These are phyloP conservation scores for Puma concolor DNA, from an alignment of 2,113 vertebrate species.

Conservation along the genomic window DNA sequence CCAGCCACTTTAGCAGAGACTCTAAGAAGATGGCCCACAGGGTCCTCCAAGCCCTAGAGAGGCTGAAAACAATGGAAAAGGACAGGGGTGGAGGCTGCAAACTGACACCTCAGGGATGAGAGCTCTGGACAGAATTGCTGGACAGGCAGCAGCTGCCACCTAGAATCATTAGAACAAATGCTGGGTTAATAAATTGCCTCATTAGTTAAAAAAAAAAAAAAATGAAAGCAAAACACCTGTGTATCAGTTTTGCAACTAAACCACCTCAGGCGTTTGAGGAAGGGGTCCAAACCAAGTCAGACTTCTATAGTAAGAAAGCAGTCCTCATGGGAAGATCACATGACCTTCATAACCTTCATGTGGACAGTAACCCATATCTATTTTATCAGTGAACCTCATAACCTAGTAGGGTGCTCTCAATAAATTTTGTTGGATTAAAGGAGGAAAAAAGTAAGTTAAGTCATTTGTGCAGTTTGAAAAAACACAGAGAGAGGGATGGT, in stretches of 20 bases:
- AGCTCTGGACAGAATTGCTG: background rate
- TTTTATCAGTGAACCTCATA: background rate
- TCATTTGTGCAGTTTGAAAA: background rate
- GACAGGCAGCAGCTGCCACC: background rate
- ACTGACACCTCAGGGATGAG: background rate
- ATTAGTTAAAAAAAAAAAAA: background rate
- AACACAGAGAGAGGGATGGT: background rate
- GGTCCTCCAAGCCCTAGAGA: background rate
- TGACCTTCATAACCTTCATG: background rate
- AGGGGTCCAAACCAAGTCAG: background rate
- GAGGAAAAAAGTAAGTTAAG: background rate
- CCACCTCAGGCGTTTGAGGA: background rate
- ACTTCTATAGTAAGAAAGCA: background rate
- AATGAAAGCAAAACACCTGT: background rate
- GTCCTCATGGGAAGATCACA: background rate
- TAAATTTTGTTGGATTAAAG: slow-evolving; percentile 2
- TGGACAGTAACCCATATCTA: background rate
- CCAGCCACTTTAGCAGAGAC: background rate
- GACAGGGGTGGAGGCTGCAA: background rate
- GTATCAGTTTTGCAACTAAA: background rate
- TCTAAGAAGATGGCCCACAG: background rate
- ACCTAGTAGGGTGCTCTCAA: background rate
- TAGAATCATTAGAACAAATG: background rate
- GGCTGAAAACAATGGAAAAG: background rate
- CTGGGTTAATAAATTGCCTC: background rate